Percentiles rank a stretch among this genome's conserved stretches.
phyloP scores from a whole-genome alignment of 1,140 invertebrate genomes.

The Listronotus oregonensis region DNA sequence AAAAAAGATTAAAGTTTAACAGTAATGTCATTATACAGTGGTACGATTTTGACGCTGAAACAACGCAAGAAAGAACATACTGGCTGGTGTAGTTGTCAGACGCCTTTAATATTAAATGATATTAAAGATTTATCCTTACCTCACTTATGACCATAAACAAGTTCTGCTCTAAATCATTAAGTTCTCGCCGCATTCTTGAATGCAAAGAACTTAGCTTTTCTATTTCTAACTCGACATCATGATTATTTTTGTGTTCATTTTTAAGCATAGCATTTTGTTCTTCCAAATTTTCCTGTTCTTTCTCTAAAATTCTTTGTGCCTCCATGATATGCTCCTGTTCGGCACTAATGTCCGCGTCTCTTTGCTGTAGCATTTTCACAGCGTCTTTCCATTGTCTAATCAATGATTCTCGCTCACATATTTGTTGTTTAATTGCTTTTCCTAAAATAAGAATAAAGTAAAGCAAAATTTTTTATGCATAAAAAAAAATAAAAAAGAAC shows the following conservation, averaged over 20 bases:
- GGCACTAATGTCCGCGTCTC: constrained; percentile 61
- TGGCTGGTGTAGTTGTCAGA: too few relatives aligned
- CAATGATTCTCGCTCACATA: constrained; percentile 45
- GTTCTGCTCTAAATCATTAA: constrained; percentile 40
- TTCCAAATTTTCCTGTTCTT: constrained; percentile 44
- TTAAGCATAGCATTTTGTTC: constrained; percentile 50
- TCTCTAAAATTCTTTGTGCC: constrained; percentile 37
- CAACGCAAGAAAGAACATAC: too few relatives aligned
- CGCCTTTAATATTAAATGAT: too few relatives aligned
- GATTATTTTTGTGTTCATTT: constrained; percentile 51
- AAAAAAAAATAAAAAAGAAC: too few relatives aligned
- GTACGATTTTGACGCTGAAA: too few relatives aligned
- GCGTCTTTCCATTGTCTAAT: constrained; percentile 59
- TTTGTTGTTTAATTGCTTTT: constrained; percentile 49
- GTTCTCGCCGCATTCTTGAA: constrained; percentile 41
- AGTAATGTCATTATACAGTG: too few relatives aligned
- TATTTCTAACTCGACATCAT: constrained; percentile 43
- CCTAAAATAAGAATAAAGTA: constrained; percentile 28
- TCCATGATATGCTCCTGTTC: constrained; percentile 51
- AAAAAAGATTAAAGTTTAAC: too few relatives aligned
- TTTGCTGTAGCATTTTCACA: constrained; percentile 61
- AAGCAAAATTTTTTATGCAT: too few relatives aligned
- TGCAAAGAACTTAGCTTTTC: constrained; percentile 40
- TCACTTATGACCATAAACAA: constrained; percentile 40
- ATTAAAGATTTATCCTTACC: too few relatives aligned